A percentile compares a stretch with the other conserved stretches of the same genome.
These are phyloP conservation scores for Dicyrtoma fusca DNA, from an alignment of 2,888 invertebrate genomes.

Conservation along the genomic window DNA sequence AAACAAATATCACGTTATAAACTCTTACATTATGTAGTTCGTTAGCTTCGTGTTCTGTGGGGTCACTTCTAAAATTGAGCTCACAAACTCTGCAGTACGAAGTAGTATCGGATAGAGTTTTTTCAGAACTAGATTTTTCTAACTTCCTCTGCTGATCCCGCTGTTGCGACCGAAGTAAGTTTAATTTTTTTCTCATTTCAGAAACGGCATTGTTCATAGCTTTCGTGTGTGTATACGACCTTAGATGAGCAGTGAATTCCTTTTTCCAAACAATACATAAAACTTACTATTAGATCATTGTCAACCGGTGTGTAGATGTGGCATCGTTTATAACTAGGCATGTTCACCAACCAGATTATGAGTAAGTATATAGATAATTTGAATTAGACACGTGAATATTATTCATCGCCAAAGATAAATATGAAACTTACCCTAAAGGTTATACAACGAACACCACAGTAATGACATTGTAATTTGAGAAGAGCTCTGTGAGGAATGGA, in stretches of 20 bases:
- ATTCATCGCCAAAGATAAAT: neutral
- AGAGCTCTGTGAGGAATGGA: slow-evolving; percentile 38
- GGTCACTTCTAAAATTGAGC: slow-evolving; percentile 55
- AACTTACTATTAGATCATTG: too few species aligned
- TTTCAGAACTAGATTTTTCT: slow-evolving; percentile 51
- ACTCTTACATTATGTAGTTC: slow-evolving; percentile 53
- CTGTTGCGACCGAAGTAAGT: slow-evolving; percentile 46
- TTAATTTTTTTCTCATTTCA: slow-evolving; percentile 50
- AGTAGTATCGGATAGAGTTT: slow-evolving; percentile 55
- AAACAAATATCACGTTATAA: neutral
- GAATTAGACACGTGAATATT: neutral
- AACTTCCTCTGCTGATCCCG: slow-evolving; percentile 53
- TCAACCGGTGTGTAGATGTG: too few species aligned
- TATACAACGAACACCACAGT: slow-evolving; percentile 53
- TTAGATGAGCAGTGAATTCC: slow-evolving; percentile 53
- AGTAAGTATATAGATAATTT: neutral
- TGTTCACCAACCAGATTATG: too few species aligned
- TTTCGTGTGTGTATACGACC: slow-evolving; percentile 48
- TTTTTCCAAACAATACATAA: slow-evolving; percentile 10
- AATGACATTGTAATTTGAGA: slow-evolving; percentile 53
- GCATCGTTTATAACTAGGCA: too few species aligned
- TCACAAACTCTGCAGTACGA: slow-evolving; percentile 56
- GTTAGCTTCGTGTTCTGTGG: slow-evolving; percentile 55
- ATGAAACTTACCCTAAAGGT: slow-evolving; percentile 49
- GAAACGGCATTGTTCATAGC: slow-evolving; percentile 48